Conservation (phyloP, 2,113 vertebrate genomes). For the Ceyx melanurus region DNA sequence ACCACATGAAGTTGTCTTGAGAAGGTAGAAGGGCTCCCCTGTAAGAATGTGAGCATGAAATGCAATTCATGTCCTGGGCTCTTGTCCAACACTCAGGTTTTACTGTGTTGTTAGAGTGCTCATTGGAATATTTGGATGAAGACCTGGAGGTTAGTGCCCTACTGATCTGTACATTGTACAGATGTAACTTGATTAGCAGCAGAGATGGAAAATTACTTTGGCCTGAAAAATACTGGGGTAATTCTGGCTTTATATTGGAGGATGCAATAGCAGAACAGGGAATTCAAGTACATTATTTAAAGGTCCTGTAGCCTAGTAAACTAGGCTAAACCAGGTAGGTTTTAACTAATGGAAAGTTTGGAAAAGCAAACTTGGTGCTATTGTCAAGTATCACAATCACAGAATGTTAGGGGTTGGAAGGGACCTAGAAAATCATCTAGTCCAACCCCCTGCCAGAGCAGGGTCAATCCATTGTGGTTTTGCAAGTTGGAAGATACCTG, state of each 20-base stretch:
- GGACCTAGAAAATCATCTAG: too few species aligned
- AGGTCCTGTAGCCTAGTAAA: neutral
- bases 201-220: neutral
- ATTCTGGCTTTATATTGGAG: neutral
- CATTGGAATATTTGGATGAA: neutral
- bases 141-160: neutral
- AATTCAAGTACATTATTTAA: neutral
- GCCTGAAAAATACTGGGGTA: neutral
- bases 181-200: neutral
- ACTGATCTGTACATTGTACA: neutral
- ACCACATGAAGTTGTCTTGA: neutral
- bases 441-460: too few species aligned
- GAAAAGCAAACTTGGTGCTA: neutral
- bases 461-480: neutral
- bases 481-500: neutral
- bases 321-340: neutral
- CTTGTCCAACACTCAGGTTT: neutral
- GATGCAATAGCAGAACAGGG: neutral
- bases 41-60: neutral
- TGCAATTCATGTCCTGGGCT: fast-evolving
- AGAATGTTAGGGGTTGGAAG: too few species aligned
- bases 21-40: neutral
- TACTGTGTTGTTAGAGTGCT: neutral
- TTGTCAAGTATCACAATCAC: neutral
- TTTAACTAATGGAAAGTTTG: neutral